Evolutionary conservation across 2,888 invertebrate species (phyloP), one percentile per base, ranked within the genome.

Genomic region (Drosophila suboccidentalis): DNA sequence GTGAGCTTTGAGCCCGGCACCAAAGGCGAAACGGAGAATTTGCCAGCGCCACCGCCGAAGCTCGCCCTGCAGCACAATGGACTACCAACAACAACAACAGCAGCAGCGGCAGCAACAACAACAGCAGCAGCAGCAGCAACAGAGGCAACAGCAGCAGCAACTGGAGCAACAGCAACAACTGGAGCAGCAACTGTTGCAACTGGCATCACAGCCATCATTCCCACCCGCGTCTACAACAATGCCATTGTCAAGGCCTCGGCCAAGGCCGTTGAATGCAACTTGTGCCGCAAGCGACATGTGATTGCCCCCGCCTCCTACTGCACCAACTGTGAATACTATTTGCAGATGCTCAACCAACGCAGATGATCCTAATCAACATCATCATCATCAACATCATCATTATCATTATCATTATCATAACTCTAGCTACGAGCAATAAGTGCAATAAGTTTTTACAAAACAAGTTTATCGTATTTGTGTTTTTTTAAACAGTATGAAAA

Each of bases 261-360:
- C 19, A 94, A 95, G 82, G 95, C 95, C 66, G 94, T 95, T 10
- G 95, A 95, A 67, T 98, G 98, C 92, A 96, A 97, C 93, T 94
- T 98, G 82, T 98, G 98, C 93, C 94, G 97, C 65, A 98, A 98
- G 92, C 97, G 97, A 90, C 94, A 95, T 73, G 96, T 97, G 17
- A 94, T 94, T 53, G 95, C 96, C 15, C 96, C 97, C 13, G 95
- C 96, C 38, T 94, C 96, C 82, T 98, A 98, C 91, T 98, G 98
- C 93, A 94, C 95, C 54, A 97, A 98, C 93, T 98, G 98, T 93
- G 97, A 97, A 91, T 97, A 96, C 93, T 98, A 98, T 91, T 96
- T 98, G 96, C 97, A 97, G 73, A 92, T 92, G 92, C 77, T 92
- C 29, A 92, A 92, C 65, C 92, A 88, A 72, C 89, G 92, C 63